phyloP scores from a whole-genome alignment of 2,888 invertebrate genomes.

The Drosophila monieri region DNA sequence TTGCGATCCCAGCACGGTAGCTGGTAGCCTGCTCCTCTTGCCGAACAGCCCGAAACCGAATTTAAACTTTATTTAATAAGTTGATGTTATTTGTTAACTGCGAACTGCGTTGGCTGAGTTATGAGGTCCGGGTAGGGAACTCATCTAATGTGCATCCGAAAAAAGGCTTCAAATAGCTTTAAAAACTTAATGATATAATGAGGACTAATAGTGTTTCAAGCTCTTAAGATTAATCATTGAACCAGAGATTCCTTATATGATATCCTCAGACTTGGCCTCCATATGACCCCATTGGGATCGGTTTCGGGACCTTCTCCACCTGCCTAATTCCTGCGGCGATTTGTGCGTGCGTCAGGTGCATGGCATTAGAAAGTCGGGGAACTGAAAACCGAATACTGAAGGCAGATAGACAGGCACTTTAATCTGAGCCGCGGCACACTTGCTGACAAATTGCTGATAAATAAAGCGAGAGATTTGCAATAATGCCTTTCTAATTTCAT shows the following conservation, averaged over 20 bases:
- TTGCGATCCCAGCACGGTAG: conserved; percentile 67
- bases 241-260: background rate
- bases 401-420: conserved; percentile 51
- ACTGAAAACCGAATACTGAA: conserved; percentile 7
- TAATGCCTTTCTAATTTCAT: conserved; percentile 79
- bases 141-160: conserved; percentile 52
- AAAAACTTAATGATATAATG: background rate
- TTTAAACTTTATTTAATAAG: conserved; percentile 79
- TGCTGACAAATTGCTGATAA: conserved; percentile 79
- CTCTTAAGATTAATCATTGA: no score
- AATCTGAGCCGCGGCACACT: conserved; percentile 77
- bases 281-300: conserved; percentile 20
- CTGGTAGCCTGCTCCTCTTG: conserved; percentile 34
- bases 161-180: background rate
- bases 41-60: conserved; percentile 44
- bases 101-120: conserved; percentile 58
- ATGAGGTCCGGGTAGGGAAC: conserved; percentile 50
- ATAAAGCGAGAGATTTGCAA: conserved; percentile 75
- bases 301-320: conserved; percentile 28
- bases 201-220: background rate
- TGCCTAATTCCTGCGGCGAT: conserved; percentile 40
- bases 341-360: conserved; percentile 48
- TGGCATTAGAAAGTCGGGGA: conserved; percentile 67
- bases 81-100: conserved; percentile 80
- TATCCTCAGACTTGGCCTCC: background rate